Evolutionary conservation across 2,113 vertebrate species (phyloP).

Genomic region (Pygoscelis antarcticus): DNA sequence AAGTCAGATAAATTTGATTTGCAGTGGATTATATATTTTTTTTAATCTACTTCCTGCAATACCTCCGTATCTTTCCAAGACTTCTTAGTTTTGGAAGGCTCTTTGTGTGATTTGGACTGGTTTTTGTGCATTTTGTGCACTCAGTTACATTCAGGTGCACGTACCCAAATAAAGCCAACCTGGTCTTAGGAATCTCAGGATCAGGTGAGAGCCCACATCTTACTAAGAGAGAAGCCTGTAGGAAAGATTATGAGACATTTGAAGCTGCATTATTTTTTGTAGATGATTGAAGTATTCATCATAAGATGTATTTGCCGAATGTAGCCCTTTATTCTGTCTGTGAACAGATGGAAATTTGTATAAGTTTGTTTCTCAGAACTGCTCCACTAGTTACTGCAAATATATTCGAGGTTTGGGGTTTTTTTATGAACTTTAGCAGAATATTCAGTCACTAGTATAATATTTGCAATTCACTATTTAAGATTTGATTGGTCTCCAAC

Average conservation of each 20-base stretch:
- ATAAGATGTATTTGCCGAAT: background rate
- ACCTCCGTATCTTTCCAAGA: background rate
- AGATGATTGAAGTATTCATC: slow-evolving; percentile 24
- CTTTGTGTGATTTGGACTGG: background rate
- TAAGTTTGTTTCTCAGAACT: background rate
- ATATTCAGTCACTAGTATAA: background rate
- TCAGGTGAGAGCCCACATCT: background rate
- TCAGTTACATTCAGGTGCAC: background rate
- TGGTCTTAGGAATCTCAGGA: background rate
- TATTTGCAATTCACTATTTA: background rate
- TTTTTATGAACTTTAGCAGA: background rate
- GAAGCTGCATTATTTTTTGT: slow-evolving; percentile 2
- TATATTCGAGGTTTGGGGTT: background rate
- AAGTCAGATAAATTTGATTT: background rate
- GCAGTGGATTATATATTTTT: background rate
- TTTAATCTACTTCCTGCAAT: background rate
- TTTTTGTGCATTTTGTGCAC: too few species aligned
- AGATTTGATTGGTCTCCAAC: background rate
- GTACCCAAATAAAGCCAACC: background rate
- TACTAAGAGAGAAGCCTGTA: background rate
- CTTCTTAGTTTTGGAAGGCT: background rate
- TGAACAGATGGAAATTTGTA: slow-evolving; percentile 22
- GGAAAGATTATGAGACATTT: background rate
- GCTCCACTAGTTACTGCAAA: background rate
- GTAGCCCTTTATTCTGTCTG: background rate